Conservation (phyloP, 2,113 vertebrate species). For the Rhabdornis inornatus region DNA sequence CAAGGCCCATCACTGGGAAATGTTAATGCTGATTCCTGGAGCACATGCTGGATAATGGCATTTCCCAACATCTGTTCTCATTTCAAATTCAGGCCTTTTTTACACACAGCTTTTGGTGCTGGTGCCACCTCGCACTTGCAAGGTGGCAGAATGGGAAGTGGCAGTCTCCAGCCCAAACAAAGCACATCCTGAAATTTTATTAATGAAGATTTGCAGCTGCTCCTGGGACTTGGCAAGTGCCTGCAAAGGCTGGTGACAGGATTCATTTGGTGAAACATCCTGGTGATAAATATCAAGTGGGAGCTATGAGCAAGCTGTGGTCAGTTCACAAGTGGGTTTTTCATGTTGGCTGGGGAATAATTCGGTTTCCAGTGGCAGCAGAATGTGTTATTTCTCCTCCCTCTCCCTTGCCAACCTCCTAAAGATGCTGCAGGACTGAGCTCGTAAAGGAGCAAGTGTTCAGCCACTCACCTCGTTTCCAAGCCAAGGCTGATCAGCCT, state of each 20-base stretch:
- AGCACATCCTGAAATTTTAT: constrained; percentile 64
- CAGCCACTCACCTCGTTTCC: background rate
- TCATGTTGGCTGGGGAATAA: background rate
- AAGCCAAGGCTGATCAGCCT: background rate
- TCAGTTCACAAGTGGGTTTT: constrained; percentile 57
- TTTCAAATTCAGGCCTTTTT: constrained; percentile 30
- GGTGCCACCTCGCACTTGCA: constrained; percentile 47
- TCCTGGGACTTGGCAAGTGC: constrained; percentile 74
- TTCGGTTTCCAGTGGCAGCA: constrained; percentile 18
- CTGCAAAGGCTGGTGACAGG: constrained; percentile 76
- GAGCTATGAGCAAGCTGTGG: constrained; percentile 47
- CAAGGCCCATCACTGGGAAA: background rate
- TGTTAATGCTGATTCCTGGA: constrained; percentile 9
- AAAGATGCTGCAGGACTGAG: background rate
- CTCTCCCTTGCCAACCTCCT: background rate
- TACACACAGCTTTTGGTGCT: background rate
- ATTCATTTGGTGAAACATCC: constrained; percentile 62
- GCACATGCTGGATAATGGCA: background rate
- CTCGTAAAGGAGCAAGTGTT: background rate
- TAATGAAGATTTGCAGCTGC: constrained; percentile 87
- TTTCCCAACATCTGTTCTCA: constrained; percentile 58
- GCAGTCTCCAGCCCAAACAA: constrained; percentile 75
- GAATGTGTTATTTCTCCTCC: background rate
- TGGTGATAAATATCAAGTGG: constrained; percentile 54
- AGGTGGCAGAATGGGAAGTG: constrained; percentile 49